These are phyloP conservation scores for Cacoxenus indagator DNA, from an alignment of 2,888 invertebrate species.

Conservation along the genomic window DNA sequence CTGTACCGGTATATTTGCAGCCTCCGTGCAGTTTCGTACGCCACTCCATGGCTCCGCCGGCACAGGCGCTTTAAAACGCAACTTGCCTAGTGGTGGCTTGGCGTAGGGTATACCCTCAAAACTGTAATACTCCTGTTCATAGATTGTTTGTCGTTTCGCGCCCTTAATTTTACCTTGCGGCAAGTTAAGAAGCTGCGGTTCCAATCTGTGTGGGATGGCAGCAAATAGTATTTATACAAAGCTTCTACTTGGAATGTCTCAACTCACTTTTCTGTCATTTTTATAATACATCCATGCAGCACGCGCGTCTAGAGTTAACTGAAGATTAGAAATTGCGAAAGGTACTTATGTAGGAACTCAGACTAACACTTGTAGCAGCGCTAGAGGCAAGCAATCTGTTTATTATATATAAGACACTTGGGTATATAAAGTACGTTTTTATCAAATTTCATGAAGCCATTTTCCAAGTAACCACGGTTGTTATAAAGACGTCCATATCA, in stretches of 20 bases:
- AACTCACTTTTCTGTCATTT: background rate
- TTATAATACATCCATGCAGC: background rate
- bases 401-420: no score
- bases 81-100: constrained; percentile 59
- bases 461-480: no score
- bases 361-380: no score
- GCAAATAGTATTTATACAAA: background rate
- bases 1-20: constrained; percentile 62
- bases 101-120: constrained; percentile 63
- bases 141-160: constrained; percentile 37
- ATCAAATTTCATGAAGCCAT: no score
- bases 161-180: constrained; percentile 50
- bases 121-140: constrained; percentile 53
- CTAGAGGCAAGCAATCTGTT: no score
- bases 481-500: no score
- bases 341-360: no score
- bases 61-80: constrained; percentile 68
- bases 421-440: no score
- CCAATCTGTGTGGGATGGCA: background rate
- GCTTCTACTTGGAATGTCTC: background rate
- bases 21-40: constrained; percentile 65
- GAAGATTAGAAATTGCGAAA: background rate
- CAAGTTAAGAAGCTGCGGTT: constrained; percentile 18
- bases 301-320: background rate
- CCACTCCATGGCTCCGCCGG: constrained; percentile 69